Evolutionary conservation across 2,888 invertebrate genomes (phyloP), one percentile per base, ranked within the genome.

Genomic region (Lobophora halterata): DNA sequence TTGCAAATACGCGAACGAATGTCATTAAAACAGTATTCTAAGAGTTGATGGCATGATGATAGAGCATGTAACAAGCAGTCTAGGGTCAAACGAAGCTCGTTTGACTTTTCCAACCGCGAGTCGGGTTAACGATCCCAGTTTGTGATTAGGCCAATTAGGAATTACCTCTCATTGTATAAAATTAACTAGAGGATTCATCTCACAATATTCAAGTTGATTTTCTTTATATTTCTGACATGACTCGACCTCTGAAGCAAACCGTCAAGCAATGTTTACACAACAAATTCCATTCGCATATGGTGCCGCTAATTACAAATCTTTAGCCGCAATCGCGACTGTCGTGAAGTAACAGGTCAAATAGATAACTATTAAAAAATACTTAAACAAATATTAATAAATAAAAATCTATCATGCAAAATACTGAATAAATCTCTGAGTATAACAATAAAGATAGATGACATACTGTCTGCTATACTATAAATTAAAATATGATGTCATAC

Each of bases 401-500:
- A 13, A n/a, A 46, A 46, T 39, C 24, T 44, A 46, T 46, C 38
- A 37, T 38, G 32, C 33, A 26, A 31, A 39, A 19, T 36, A 44
- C 34, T 18, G 26, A 16, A 44, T 46, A 36, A 48, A 47, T 40
- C 33, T 42, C 33, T 19, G 28, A 32, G 27, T 27, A 34, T 20
- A 33, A 23, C 31, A 46, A 48, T 37, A 49, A 38, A 55, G 53
- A 65, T 54, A 61, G 67, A 64, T 67, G 71, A 62, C 73, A 55
- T 51, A 61, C 66, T 68, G 76, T 73, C 73, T 73, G 64, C 57
- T 50, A 69, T 69, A 69, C 70, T 70, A 19, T 29, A 40, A 34
- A 11, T 30, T 34, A 34, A 56, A 38, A 20, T 29, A 21, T 14
- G 23, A n/a, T 42, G 20, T 36, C 23, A 32, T 10, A 30, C 6